Conservation (phyloP, 1,140 invertebrate species). For the Galendromus occidentalis region DNA sequence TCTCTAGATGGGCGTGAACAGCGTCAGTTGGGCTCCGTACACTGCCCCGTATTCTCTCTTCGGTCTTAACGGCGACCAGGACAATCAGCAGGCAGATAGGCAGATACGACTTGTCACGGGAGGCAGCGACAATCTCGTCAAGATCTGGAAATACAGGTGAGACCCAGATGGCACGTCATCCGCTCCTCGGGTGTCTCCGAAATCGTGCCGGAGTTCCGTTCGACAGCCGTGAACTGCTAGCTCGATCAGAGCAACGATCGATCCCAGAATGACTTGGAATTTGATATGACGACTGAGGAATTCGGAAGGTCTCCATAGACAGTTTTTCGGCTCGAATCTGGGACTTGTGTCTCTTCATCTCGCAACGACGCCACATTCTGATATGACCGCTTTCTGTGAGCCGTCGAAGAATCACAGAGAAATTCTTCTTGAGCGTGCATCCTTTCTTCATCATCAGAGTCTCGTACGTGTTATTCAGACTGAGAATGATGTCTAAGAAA, state of each 20-base stretch:
- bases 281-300: too few relatives aligned
- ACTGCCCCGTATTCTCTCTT: conserved; percentile 27
- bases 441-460: neutral
- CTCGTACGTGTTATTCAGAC: neutral
- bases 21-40: conserved; percentile 87
- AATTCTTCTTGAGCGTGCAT: neutral
- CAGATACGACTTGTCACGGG: conserved; percentile 73
- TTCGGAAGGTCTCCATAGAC: too few relatives aligned
- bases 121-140: conserved; percentile 93
- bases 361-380: neutral
- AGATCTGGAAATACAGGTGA: conserved; percentile 72
- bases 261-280: too few relatives aligned
- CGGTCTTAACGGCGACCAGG: neutral
- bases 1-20: conserved; percentile 67
- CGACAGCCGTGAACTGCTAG: too few relatives aligned
- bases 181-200: too few relatives aligned
- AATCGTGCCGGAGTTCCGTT: too few relatives aligned
- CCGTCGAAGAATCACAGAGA: neutral
- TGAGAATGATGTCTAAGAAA: neutral
- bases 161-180: too few relatives aligned
- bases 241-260: too few relatives aligned
- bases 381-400: neutral
- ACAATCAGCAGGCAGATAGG: neutral
- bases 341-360: too few relatives aligned
- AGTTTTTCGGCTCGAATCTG: too few relatives aligned